phyloP scores from a whole-genome alignment of 2,113 vertebrate genomes.

The Ceratotherium simum region DNA sequence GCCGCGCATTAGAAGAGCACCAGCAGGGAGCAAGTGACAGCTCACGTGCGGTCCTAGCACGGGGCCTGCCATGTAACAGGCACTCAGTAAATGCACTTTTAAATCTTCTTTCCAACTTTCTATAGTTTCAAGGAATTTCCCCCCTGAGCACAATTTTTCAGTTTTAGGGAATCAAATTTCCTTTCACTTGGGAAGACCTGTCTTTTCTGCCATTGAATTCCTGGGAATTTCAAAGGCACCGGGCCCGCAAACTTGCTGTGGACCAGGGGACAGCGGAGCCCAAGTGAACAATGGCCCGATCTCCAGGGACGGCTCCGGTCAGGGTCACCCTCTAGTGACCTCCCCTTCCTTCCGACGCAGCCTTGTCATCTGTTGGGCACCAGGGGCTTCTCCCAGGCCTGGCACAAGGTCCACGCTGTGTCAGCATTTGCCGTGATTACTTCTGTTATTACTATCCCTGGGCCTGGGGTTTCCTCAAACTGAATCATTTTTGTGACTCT shows the following conservation, averaged over 20 bases:
- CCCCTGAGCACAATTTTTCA: neutral
- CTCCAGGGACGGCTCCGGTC: neutral
- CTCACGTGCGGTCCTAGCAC: too few relatives aligned
- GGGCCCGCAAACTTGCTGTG: neutral
- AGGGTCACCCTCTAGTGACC: neutral
- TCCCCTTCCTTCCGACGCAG: slow-evolving; percentile 57
- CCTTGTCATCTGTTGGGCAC: slow-evolving; percentile 46
- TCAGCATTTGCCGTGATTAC: slow-evolving; percentile 61
- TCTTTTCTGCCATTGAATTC: slow-evolving; percentile 46
- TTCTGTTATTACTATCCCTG: slow-evolving; percentile 63
- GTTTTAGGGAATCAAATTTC: slow-evolving; percentile 6
- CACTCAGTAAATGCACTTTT: neutral
- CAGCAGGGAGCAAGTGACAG: neutral
- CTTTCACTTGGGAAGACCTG: slow-evolving; percentile 49
- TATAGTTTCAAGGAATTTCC: neutral
- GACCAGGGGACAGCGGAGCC: neutral
- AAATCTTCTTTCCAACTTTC: neutral
- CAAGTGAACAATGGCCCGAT: slow-evolving; percentile 6
- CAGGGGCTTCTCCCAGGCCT: neutral
- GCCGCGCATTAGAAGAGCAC: neutral
- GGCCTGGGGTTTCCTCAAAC: slow-evolving; percentile 72
- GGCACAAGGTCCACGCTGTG: neutral
- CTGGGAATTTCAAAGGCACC: slow-evolving; percentile 63
- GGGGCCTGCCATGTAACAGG: neutral
- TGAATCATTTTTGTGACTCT: slow-evolving; percentile 61